These are phyloP conservation scores for Hippopotamyrus pictus DNA, from an alignment of 2,797 vertebrate species.

Conservation along the genomic window DNA sequence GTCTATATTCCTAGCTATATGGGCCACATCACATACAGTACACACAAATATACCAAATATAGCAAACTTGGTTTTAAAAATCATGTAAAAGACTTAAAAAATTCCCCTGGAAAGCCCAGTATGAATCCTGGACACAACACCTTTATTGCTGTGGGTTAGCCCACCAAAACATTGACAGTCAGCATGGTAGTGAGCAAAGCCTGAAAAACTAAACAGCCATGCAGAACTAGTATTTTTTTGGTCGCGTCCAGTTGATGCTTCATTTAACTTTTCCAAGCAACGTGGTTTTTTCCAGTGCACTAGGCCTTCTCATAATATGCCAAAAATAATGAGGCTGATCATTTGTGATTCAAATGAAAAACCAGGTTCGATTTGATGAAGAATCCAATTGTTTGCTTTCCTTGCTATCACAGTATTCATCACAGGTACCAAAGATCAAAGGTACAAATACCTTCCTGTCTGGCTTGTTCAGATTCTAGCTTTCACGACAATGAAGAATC, in stretches of 20 bases:
- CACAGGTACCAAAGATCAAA: background rate
- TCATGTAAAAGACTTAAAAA: background rate
- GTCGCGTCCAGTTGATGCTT: background rate
- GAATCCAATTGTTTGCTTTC: background rate
- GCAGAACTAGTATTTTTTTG: background rate
- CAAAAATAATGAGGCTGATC: background rate
- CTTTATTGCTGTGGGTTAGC: background rate
- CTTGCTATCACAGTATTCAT: background rate
- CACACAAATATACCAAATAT: background rate
- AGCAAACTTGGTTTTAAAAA: background rate
- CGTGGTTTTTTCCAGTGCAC: background rate
- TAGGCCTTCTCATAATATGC: background rate
- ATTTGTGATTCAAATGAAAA: background rate
- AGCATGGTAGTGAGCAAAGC: background rate
- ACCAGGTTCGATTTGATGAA: background rate
- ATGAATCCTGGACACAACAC: background rate
- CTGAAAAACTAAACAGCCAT: background rate
- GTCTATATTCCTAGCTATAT: background rate
- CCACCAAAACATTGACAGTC: background rate
- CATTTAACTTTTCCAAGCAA: background rate
- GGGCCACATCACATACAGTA: background rate
- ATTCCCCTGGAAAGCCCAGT: background rate
- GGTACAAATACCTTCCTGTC: background rate
- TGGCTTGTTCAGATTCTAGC: background rate
- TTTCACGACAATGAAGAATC: background rate